Conservation (phyloP, 2,797 vertebrate genomes). For the Pogoniulus pusillus region DNA sequence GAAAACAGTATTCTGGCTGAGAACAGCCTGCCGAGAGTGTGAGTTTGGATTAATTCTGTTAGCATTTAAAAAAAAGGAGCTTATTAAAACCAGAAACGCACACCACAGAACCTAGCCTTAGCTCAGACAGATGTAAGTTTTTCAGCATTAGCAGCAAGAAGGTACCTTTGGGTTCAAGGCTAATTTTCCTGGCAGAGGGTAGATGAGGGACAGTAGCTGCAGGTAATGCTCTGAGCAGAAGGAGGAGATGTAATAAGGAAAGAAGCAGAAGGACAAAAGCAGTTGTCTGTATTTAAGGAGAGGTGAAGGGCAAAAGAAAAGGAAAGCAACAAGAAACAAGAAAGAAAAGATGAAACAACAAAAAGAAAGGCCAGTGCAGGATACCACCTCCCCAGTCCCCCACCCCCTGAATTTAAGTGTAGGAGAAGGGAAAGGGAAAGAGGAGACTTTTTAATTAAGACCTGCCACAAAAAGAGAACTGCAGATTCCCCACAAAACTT, state of each 20-base stretch:
- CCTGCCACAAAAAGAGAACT: neutral
- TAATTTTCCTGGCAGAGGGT: neutral
- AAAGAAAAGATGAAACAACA: neutral
- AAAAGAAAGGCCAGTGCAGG: neutral
- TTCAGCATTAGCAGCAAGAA: fast-evolving
- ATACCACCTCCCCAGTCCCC: neutral
- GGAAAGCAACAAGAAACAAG: neutral
- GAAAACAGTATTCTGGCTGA: conserved; percentile 55
- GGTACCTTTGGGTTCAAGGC: no score
- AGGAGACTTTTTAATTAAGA: neutral
- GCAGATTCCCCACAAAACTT: neutral
- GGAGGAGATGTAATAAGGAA: fast-evolving
- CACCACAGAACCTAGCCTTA: neutral
- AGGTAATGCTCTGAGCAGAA: neutral
- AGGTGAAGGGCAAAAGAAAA: fast-evolving
- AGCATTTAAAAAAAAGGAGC: neutral
- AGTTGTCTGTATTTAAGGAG: neutral
- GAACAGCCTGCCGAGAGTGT: neutral
- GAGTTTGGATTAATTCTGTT: neutral
- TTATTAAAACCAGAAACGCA: neutral
- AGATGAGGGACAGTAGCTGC: fast-evolving
- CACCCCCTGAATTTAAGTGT: fast-evolving
- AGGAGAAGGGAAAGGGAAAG: neutral
- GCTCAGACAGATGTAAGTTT: neutral
- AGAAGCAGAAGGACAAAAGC: neutral